These are phyloP conservation scores for Athalia cordata DNA, from an alignment of 2,888 invertebrate genomes.

Conservation along the genomic window DNA sequence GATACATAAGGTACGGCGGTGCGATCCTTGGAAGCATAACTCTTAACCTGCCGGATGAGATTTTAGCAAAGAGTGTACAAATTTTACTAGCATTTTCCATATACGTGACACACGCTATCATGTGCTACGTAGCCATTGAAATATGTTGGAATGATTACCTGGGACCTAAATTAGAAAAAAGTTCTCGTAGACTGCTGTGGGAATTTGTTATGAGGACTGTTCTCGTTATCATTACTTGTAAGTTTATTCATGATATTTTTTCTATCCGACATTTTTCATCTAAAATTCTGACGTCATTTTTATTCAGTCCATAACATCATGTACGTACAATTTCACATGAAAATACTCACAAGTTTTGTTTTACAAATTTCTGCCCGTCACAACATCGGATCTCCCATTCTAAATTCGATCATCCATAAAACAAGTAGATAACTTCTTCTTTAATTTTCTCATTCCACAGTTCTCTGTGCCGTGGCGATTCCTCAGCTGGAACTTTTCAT, in stretches of 20 bases:
- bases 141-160: slow-evolving; percentile 92
- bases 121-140: slow-evolving; percentile 96
- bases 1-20: slow-evolving; percentile 90
- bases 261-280: not conserved
- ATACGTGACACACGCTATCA: slow-evolving; percentile 93
- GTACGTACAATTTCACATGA: no score
- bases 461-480: slow-evolving; percentile 88
- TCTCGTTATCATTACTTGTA: slow-evolving; percentile 90
- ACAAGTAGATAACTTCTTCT: not conserved
- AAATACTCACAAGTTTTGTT: no score
- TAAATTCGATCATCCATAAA: no score
- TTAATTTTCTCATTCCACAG: slow-evolving; percentile 75
- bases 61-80: slow-evolving; percentile 83
- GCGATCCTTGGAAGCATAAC: slow-evolving; percentile 87
- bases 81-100: slow-evolving; percentile 86
- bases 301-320: no score
- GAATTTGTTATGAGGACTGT: slow-evolving; percentile 87
- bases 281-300: no score
- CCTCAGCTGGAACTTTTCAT: slow-evolving; percentile 85
- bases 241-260: slow-evolving; percentile 77
- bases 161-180: slow-evolving; percentile 77
- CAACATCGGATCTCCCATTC: no score
- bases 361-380: no score
- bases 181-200: slow-evolving; percentile 79
- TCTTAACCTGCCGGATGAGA: slow-evolving; percentile 84